A percentile compares a stretch with the other conserved stretches of the same genome.
These are phyloP conservation scores for Neoseiulus cucumeris DNA, from an alignment of 1,140 invertebrate species.

Conservation along the genomic window DNA sequence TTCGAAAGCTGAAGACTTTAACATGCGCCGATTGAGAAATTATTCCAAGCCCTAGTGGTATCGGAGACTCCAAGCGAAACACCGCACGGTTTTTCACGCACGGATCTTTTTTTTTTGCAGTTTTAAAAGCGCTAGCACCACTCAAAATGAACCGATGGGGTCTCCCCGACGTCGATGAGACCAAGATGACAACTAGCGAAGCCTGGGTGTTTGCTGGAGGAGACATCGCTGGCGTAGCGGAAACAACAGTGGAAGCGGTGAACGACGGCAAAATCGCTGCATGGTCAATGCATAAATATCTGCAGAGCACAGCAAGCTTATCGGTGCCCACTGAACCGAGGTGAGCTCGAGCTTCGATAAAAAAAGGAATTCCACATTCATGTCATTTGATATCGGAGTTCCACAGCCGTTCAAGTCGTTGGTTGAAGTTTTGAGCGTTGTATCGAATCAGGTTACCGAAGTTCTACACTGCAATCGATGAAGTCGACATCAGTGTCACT, in stretches of 20 bases:
- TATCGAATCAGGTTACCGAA: conserved; percentile 41
- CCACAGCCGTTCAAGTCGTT: no score
- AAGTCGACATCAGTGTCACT: conserved; percentile 74
- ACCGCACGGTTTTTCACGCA: no score
- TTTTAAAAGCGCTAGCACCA: conserved; percentile 53
- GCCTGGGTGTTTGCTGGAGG: conserved; percentile 75
- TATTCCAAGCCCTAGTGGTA: no score
- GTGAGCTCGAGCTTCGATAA: not conserved
- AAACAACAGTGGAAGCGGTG: conserved; percentile 92
- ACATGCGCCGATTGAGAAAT: no score
- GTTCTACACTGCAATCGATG: conserved; percentile 78
- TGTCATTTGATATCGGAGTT: conserved; percentile 8
- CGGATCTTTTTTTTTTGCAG: conserved; percentile 38
- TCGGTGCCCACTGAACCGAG: not conserved
- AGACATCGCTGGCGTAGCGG: conserved; percentile 73
- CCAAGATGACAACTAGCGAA: conserved; percentile 51
- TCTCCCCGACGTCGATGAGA: conserved; percentile 49
- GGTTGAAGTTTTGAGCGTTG: no score
- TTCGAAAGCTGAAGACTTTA: not conserved
- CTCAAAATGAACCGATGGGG: conserved; percentile 54
- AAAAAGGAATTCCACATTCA: no score
- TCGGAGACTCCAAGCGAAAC: no score
- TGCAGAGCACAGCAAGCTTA: conserved; percentile 36
- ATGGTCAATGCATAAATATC: conserved; percentile 80
- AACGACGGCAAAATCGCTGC: conserved; percentile 95